phyloP scores from a whole-genome alignment of 2,888 invertebrate genomes.

The Diarsia dahlii region DNA sequence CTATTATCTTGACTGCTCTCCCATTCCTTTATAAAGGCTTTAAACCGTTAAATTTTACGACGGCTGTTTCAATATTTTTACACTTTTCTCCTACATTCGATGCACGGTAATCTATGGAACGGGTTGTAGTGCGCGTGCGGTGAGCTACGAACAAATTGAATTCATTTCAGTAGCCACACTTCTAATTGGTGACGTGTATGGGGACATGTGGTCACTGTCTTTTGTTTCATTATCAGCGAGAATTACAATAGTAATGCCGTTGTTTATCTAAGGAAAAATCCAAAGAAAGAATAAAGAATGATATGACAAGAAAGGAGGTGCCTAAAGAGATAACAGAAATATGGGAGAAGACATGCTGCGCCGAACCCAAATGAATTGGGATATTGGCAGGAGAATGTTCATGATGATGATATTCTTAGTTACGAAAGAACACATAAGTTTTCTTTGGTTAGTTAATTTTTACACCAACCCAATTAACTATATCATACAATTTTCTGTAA shows the following conservation, averaged over 20 bases:
- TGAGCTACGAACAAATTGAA: constrained; percentile 72
- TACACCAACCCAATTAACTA: constrained; percentile 13
- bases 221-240: constrained; percentile 26
- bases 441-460: neutral
- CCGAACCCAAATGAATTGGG: no score
- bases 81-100: constrained; percentile 32
- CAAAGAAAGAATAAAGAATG: no score
- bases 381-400: no score
- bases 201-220: constrained; percentile 47
- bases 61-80: constrained; percentile 58
- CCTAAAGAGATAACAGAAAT: no score
- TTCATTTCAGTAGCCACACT: constrained; percentile 73
- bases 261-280: no score
- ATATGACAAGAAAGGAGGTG: no score
- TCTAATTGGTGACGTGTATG: constrained; percentile 78
- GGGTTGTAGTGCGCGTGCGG: constrained; percentile 57
- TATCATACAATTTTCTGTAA: constrained; percentile 26
- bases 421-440: neutral
- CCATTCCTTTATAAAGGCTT: constrained; percentile 45
- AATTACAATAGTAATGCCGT: constrained; percentile 18
- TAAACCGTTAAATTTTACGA: constrained; percentile 58
- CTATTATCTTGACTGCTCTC: constrained; percentile 45
- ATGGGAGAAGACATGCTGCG: no score
- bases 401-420: no score
- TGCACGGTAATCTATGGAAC: constrained; percentile 52